Evolutionary conservation across 1,140 invertebrate species (phyloP), one percentile per base, ranked within the genome.

Genomic region (Calephelis virginiensis): DNA sequence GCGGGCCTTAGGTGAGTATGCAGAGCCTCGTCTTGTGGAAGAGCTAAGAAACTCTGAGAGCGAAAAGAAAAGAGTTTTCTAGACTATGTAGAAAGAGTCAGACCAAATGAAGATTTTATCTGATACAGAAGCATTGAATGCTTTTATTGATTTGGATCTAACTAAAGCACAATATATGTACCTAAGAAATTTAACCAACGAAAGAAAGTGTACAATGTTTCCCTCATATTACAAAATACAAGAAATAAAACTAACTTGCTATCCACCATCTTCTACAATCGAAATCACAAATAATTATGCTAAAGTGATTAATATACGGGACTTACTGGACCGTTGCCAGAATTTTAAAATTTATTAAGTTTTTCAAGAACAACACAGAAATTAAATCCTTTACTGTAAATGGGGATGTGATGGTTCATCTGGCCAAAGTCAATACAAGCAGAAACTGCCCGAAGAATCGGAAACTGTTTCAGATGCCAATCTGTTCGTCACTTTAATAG

Each of bases 371-470:
- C 12, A 61, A 43, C 12, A 61, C 12, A 61, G 5, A 61, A 46
- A 6, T 13, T 45, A 45, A 61, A 61, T 13, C 6, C 8, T 61
- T 13, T 61, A 61, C 37, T 13, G 37, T 61, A 61, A 43, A 61
- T 13, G 40, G 40, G 38, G 37, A 60, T 60, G 59, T 60, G 28
- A 60, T 60, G 59, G 59, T 60, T 17, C 59, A 38, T 60, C 59
- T 63, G 14, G 61, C 17, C 47, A 63, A 63, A 64, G 50, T 64
- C 50, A 68, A 60, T 56, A 64, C 50, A 43, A 38, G 59, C 56
- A 53, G 38, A 50, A 64, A 60, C 63, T 69, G 38, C 67, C 45
- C 40, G 47, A 50, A 38, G 28, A 49, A 40, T 49, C 62, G 17
- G 48, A 64, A 64, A 50, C 12, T 49, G 12, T 64, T 49, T 63